These are phyloP conservation scores for Drosophila tsacasi DNA, from an alignment of 1,140 invertebrate species.

Conservation along the genomic window DNA sequence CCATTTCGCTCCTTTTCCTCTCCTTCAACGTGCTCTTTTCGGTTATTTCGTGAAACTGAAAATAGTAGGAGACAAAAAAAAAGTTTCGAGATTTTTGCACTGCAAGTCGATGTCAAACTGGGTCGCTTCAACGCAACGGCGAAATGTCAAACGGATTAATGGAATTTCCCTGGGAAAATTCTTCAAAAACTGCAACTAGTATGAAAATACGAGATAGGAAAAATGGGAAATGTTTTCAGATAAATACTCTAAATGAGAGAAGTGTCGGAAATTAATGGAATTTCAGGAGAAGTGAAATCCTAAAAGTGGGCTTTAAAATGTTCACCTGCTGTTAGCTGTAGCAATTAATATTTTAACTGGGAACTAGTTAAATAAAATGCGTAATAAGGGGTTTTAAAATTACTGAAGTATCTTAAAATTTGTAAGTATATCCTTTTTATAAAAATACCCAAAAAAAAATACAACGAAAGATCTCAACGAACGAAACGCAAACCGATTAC, in stretches of 20 bases:
- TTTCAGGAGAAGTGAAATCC: background rate
- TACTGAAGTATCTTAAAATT: background rate
- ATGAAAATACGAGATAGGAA: background rate
- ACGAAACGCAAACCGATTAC: conserved; percentile 11
- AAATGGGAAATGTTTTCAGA: conserved; percentile 17
- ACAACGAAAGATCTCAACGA: background rate
- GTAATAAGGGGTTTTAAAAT: background rate
- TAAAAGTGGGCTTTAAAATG: too few species aligned
- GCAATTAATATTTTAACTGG: background rate
- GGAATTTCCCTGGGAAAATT: conserved; percentile 59
- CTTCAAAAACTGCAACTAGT: conserved; percentile 28
- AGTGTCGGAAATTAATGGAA: background rate
- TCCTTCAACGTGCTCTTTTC: conserved; percentile 26
- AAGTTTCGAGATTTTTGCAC: conserved; percentile 62
- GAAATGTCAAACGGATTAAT: conserved; percentile 78
- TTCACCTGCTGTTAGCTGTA: background rate
- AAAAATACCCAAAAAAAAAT: background rate
- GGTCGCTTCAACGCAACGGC: conserved; percentile 66
- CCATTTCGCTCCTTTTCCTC: conserved; percentile 15
- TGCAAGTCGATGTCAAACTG: conserved; percentile 52
- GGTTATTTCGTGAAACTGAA: conserved; percentile 28
- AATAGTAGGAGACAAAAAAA: conserved; percentile 12
- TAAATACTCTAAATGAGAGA: background rate
- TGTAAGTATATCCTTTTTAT: background rate
- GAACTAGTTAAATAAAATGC: background rate